Evolutionary conservation across 2,113 vertebrate genomes (phyloP).

Genomic region (Ginglymostoma cirratum): DNA sequence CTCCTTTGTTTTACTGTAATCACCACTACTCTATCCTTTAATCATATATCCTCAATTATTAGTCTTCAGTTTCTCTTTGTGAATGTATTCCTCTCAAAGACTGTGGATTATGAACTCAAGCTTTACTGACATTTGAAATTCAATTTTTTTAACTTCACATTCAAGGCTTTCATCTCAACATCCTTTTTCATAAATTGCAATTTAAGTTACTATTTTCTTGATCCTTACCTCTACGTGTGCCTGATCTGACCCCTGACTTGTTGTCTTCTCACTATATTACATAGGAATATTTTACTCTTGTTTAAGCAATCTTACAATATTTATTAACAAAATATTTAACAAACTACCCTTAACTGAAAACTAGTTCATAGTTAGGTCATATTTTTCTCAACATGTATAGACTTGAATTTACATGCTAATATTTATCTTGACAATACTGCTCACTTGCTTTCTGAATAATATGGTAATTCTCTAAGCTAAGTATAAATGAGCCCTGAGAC

Average conservation of each 20-base stretch:
- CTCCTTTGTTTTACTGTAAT: neutral
- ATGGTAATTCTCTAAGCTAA: neutral
- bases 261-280: neutral
- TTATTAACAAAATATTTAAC: neutral
- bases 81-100: neutral
- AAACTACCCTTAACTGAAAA: neutral
- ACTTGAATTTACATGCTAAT: neutral
- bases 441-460: neutral
- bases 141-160: neutral
- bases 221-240: neutral
- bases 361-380: neutral
- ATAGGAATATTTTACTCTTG: neutral
- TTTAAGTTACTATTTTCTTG: neutral
- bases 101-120: neutral
- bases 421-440: neutral
- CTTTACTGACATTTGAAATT: neutral
- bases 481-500: neutral
- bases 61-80: neutral
- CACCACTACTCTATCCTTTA: neutral
- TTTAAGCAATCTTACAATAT: neutral
- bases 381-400: neutral
- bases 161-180: neutral
- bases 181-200: neutral
- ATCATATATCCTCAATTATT: neutral
- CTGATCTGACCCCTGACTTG: neutral